Evolutionary conservation across 1,140 invertebrate species (phyloP), one percentile per base, ranked within the genome.

Genomic region (Triops cancriformis): DNA sequence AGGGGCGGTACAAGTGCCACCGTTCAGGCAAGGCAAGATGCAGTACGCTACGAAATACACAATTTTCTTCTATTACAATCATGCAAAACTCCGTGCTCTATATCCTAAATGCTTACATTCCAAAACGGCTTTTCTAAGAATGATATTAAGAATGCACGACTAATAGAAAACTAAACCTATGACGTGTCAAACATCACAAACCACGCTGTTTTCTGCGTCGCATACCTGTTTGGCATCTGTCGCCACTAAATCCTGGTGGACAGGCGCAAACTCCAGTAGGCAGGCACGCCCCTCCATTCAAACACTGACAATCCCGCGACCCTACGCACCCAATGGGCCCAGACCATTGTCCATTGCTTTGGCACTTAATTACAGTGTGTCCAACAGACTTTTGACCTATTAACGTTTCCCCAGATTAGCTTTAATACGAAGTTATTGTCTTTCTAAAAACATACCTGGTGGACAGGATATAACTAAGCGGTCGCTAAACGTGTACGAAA

Each of bases 401-500:
- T 78, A 31, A 23, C 14, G n/a, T 28, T 11, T 73, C 26, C 23
- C 26, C 23, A 26, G 11, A 41, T 26, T 45, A 27, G 7, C 14
- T 79, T 27, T n/a, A 14, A 41, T 23, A 78, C 27, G 1, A 42
- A 76, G 12, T 18, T 27, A 37, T 43, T 77, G 18, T n/a, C 27
- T 26, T 27, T 43, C 26, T 73, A 4, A 37, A n/a, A 27, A 75
- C 83, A 81, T 23, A 82, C 84, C 84, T 72, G 82, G 81, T 18
- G 86, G 84, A 82, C 87, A 88, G 26, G 83, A 82, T 41, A 85
- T 85, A 10, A 82, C 82, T 9, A 88, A 80, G 31, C 83, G 80
- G 80, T 88, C 86, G 78, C 85, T 83, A 80, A 85, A 88, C 31
- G 85, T 82, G 77, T 86, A 88, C 0, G 86, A 87, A 41, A 82